Percentiles rank a stretch among this genome's conserved stretches.
Evolutionary conservation across 1,140 invertebrate genomes (phyloP).

Genomic region (Euschistus heros): DNA sequence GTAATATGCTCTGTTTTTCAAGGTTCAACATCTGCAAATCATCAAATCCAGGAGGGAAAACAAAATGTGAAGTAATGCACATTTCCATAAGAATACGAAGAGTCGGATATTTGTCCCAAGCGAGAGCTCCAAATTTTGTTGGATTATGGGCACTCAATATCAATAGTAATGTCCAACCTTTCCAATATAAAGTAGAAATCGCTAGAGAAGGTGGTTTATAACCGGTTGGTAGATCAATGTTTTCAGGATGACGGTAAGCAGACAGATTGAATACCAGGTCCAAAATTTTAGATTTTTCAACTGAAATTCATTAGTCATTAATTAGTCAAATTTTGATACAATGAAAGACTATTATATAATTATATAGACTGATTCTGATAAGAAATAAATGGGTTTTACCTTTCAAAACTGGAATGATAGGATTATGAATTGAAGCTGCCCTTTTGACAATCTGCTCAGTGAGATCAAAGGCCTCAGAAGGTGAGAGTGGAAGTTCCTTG

Average conservation of each 20-base stretch:
- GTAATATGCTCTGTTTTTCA: conserved; percentile 74
- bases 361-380: no score
- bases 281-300: conserved; percentile 75
- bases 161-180: conserved; percentile 81
- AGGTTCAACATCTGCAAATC: conserved; percentile 57
- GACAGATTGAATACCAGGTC: conserved; percentile 83
- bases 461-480: conserved; percentile 74
- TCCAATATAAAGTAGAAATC: conserved; percentile 88
- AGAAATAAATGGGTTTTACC: conserved; percentile 12
- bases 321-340: no score
- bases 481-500: conserved; percentile 65
- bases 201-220: conserved; percentile 82
- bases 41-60: conserved; percentile 64
- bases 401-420: conserved; percentile 46
- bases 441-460: conserved; percentile 73
- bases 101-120: conserved; percentile 87
- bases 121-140: conserved; percentile 59
- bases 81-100: conserved; percentile 88
- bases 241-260: conserved; percentile 86
- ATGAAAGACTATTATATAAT: no score
- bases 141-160: conserved; percentile 87
- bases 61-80: conserved; percentile 86
- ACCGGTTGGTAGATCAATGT: conserved; percentile 73
- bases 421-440: conserved; percentile 50
- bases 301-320: conserved; percentile 37